A percentile compares a stretch with the other conserved stretches of the same genome.
These are phyloP conservation scores for Adelphocoris suturalis DNA, from an alignment of 2,888 invertebrate genomes.

Conservation along the genomic window DNA sequence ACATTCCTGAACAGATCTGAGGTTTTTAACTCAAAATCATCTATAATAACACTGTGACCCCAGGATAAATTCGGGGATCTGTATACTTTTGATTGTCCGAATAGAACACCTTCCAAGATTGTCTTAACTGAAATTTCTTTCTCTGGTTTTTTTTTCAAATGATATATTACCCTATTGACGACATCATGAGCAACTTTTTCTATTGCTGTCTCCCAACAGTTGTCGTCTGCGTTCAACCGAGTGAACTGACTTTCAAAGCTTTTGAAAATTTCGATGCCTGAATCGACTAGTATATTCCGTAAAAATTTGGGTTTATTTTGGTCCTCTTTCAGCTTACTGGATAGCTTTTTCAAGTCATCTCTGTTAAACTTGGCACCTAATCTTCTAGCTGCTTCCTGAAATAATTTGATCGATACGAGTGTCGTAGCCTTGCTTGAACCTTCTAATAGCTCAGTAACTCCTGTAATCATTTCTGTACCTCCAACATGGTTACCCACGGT, in stretches of 20 bases:
- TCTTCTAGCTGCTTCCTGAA: background rate
- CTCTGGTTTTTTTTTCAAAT: background rate
- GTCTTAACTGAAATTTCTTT: background rate
- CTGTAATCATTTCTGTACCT: background rate
- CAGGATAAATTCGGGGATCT: background rate
- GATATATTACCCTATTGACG: background rate
- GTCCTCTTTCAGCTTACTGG: background rate
- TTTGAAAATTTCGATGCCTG: background rate
- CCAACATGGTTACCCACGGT: background rate
- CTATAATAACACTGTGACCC: background rate
- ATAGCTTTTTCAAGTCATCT: constrained; percentile 7
- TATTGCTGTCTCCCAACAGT: background rate
- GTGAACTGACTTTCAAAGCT: background rate
- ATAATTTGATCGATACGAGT: background rate
- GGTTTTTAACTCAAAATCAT: background rate
- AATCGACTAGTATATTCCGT: background rate
- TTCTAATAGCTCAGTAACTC: background rate
- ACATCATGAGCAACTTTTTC: background rate
- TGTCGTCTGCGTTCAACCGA: background rate
- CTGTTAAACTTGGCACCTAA: background rate
- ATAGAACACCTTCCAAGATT: background rate
- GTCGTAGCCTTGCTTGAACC: background rate
- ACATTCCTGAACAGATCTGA: background rate
- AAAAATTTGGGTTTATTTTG: background rate
- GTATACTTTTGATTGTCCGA: background rate